Evolutionary conservation across 2,888 invertebrate genomes (phyloP).

Genomic region (Drosophila koepferae): DNA sequence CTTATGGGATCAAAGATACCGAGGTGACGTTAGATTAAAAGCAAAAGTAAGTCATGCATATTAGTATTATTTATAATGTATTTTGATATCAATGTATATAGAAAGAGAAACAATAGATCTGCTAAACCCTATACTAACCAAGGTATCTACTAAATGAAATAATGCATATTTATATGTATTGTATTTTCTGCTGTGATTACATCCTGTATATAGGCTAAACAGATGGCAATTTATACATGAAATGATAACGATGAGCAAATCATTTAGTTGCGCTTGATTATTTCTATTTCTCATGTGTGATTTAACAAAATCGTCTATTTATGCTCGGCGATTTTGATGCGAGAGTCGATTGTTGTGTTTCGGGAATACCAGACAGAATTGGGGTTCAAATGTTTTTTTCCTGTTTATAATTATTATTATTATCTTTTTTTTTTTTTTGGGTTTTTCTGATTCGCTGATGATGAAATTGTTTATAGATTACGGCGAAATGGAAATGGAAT

Average conservation of each 20-base stretch:
- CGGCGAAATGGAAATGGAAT: conserved; percentile 40
- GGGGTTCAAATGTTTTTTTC: neutral
- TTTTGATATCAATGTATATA: neutral
- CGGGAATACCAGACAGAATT: conserved; percentile 5
- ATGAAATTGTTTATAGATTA: conserved; percentile 35
- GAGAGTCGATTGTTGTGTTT: neutral
- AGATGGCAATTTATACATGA: conserved; percentile 4
- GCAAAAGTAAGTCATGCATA: neutral
- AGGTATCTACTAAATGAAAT: neutral
- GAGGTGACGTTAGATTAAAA: neutral
- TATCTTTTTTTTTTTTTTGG: no score
- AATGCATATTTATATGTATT: neutral
- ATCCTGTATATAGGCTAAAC: neutral
- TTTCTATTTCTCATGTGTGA: neutral
- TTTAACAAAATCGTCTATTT: neutral
- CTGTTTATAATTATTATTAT: no score
- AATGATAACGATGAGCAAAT: conserved; percentile 1
- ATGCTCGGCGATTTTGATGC: neutral
- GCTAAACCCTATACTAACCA: neutral
- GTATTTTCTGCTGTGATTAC: neutral
- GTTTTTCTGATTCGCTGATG: conserved; percentile 8
- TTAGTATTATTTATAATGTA: no score
- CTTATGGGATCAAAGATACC: neutral
- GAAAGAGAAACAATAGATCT: no score
- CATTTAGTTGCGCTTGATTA: conserved; percentile 5